Evolutionary conservation across 2,113 vertebrate species (phyloP).

Genomic region (Caracal caracal): DNA sequence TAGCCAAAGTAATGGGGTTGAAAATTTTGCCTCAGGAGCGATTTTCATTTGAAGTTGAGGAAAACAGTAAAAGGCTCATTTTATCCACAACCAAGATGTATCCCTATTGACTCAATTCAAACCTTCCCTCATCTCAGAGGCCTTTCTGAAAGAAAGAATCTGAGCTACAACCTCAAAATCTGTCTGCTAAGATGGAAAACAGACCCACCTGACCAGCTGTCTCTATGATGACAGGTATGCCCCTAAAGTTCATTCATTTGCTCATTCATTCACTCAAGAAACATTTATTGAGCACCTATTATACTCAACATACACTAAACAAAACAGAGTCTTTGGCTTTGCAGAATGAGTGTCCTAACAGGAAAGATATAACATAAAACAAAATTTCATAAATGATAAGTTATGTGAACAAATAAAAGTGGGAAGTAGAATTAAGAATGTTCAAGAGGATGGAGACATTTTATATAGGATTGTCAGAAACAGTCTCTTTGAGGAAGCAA

Average conservation of each 20-base stretch:
- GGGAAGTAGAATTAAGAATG: neutral
- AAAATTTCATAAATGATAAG: neutral
- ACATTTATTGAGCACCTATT: neutral
- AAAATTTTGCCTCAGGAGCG: slow-evolving; percentile 24
- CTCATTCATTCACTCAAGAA: neutral
- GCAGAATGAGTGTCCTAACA: neutral
- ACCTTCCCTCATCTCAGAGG: neutral
- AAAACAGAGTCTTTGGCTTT: neutral
- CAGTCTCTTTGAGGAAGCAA: neutral
- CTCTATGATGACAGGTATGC: neutral
- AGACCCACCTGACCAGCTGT: neutral
- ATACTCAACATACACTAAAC: neutral
- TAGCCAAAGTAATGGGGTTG: slow-evolving; percentile 38
- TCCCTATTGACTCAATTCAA: neutral
- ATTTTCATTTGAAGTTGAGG: neutral
- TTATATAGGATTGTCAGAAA: neutral
- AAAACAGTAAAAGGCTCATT: neutral
- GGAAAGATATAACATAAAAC: slow-evolving; percentile 3
- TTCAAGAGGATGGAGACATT: neutral
- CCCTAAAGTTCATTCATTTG: neutral
- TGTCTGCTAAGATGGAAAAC: neutral
- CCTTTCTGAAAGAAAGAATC: neutral
- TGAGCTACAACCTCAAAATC: neutral
- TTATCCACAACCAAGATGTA: neutral
- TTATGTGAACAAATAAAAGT: neutral